phyloP scores from a whole-genome alignment of 2,888 invertebrate genomes.

The Notocelia uddmanniana region DNA sequence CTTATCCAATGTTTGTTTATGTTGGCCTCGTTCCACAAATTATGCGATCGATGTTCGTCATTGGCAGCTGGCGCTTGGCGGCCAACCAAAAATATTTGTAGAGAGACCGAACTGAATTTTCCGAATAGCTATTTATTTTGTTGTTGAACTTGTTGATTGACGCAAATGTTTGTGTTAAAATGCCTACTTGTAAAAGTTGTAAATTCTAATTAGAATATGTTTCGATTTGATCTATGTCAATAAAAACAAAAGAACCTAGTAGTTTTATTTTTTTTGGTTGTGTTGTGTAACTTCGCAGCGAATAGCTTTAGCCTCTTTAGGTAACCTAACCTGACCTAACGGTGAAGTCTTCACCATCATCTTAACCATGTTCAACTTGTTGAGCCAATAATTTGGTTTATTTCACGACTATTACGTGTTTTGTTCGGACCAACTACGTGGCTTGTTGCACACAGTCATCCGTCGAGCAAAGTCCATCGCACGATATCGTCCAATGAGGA shows the following conservation, averaged over 20 bases:
- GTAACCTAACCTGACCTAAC: conserved; percentile 36
- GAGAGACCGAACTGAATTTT: conserved; percentile 11
- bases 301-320: conserved; percentile 11
- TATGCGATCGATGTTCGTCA: conserved; percentile 62
- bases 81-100: conserved; percentile 59
- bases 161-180: conserved; percentile 10
- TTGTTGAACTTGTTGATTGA: conserved; percentile 4
- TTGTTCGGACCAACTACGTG: conserved; percentile 46
- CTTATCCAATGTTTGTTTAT: conserved; percentile 71
- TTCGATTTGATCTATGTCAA: background rate
- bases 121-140: conserved; percentile 6
- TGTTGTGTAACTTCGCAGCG: conserved; percentile 37
- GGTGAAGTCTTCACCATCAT: conserved; percentile 14
- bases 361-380: background rate
- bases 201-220: conserved; percentile 2
- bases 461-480: conserved; percentile 49
- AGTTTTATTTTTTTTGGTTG: conserved; percentile 12
- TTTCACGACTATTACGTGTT: conserved; percentile 48
- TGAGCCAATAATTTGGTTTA: conserved; percentile 13
- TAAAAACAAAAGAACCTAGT: conserved; percentile 28
- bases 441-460: conserved; percentile 47
- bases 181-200: background rate
- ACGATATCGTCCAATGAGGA: conserved; percentile 38
- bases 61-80: conserved; percentile 65
- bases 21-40: conserved; percentile 73